These are phyloP conservation scores for Equus przewalskii DNA, from an alignment of 2,113 vertebrate genomes.

Conservation along the genomic window DNA sequence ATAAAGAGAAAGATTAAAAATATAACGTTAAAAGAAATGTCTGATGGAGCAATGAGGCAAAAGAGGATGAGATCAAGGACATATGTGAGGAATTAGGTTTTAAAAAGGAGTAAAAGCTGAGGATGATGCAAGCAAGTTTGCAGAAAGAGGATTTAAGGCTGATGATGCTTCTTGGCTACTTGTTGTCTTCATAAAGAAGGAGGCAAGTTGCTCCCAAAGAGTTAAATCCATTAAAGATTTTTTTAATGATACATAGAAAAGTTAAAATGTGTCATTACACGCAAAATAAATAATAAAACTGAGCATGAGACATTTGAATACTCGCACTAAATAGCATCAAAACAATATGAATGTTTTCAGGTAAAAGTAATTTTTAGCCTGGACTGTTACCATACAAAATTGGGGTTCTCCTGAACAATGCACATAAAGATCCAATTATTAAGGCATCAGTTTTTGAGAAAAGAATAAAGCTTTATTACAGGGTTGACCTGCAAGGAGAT, in stretches of 20 bases:
- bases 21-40: not conserved
- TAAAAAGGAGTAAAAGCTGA: not conserved
- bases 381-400: no score
- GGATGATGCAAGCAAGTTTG: not conserved
- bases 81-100: not conserved
- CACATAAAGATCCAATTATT: no score
- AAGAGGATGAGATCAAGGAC: not conserved
- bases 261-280: conserved; percentile 26
- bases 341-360: not conserved
- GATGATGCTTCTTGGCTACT: not conserved
- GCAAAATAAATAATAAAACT: not conserved
- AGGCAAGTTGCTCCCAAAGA: not conserved
- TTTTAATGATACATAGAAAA: not conserved
- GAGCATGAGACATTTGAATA: not conserved
- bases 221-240: conserved; percentile 7
- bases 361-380: not conserved
- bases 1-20: not conserved
- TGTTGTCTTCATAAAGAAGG: not conserved
- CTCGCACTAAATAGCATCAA: conserved; percentile 12
- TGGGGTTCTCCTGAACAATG: no score
- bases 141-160: not conserved
- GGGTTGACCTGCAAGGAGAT: no score
- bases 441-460: no score
- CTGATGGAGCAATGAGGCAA: not conserved
- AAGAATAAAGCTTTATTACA: no score